A percentile compares a stretch with the other conserved stretches of the same genome.
phyloP scores from a whole-genome alignment of 2,888 invertebrate genomes.

The Diarsia rubi region DNA sequence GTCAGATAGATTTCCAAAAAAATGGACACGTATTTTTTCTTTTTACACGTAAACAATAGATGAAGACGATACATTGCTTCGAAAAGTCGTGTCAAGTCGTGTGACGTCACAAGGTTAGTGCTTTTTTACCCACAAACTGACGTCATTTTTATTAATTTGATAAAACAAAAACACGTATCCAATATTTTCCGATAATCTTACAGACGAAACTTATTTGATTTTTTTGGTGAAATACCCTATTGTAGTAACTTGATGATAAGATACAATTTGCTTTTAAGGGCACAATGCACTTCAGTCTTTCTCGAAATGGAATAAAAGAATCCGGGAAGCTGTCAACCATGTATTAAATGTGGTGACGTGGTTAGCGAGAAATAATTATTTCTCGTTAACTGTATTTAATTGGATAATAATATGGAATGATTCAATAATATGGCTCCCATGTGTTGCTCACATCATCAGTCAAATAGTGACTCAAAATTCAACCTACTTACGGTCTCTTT shows the following conservation, averaged over 20 bases:
- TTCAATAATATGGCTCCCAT: conserved; percentile 16
- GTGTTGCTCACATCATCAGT: background rate
- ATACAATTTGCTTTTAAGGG: background rate
- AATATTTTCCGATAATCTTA: no score
- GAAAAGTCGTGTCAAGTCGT: no score
- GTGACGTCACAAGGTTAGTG: no score
- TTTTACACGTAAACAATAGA: no score
- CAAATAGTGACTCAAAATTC: background rate
- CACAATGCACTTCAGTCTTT: background rate
- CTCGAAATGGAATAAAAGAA: background rate
- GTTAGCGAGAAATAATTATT: conserved; percentile 12
- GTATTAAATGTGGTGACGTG: background rate
- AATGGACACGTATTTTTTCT: no score
- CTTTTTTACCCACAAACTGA: no score
- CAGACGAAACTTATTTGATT: no score
- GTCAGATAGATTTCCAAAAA: no score
- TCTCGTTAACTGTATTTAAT: background rate
- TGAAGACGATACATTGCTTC: no score
- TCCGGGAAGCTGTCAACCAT: background rate
- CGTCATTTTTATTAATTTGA: no score
- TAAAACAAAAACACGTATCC: no score
- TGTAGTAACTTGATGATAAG: background rate
- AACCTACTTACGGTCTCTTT: background rate
- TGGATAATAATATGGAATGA: conserved; percentile 21
- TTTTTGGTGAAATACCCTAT: no score